Evolutionary conservation across 2,888 invertebrate genomes (phyloP).

Genomic region (Cosmopolites sordidus): DNA sequence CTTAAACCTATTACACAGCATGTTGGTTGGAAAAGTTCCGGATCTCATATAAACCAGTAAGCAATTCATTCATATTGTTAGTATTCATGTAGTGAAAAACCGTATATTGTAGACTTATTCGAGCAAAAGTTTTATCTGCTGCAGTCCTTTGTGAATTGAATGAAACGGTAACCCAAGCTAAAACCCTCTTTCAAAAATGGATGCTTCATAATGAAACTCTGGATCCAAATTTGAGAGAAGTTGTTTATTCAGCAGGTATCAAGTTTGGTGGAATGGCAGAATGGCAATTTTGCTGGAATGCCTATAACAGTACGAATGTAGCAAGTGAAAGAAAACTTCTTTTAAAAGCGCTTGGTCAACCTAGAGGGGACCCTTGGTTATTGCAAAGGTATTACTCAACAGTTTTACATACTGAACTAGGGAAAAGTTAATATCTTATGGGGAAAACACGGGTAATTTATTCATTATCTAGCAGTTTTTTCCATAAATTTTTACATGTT

Average conservation of each 20-base stretch:
- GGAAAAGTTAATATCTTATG: too few species aligned
- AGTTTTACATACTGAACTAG: too few species aligned
- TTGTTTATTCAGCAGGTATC: slow-evolving; percentile 63
- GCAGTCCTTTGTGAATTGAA: slow-evolving; percentile 70
- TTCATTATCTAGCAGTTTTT: too few species aligned
- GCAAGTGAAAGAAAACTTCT: slow-evolving; percentile 70
- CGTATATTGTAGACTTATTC: slow-evolving; percentile 57
- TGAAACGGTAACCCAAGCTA: slow-evolving; percentile 65
- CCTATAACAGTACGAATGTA: slow-evolving; percentile 61
- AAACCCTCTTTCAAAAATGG: slow-evolving; percentile 68
- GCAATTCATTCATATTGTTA: slow-evolving; percentile 18
- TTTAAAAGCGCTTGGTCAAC: slow-evolving; percentile 65
- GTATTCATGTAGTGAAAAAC: too few species aligned
- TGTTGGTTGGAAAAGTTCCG: slow-evolving; percentile 62
- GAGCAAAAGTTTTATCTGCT: slow-evolving; percentile 66
- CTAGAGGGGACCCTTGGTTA: slow-evolving; percentile 70
- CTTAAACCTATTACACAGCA: slow-evolving; percentile 56
- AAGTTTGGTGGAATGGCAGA: slow-evolving; percentile 65
- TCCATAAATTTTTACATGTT: too few species aligned
- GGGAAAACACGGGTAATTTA: too few species aligned
- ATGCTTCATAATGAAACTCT: slow-evolving; percentile 61
- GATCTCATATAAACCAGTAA: slow-evolving; percentile 62
- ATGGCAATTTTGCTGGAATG: slow-evolving; percentile 74
- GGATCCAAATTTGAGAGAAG: slow-evolving; percentile 70
- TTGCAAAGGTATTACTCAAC: slow-evolving; percentile 59